A percentile compares a stretch with the other conserved stretches of the same genome.
Conservation (phyloP, 2,888 invertebrate species). For the Stomorhina lunata region DNA sequence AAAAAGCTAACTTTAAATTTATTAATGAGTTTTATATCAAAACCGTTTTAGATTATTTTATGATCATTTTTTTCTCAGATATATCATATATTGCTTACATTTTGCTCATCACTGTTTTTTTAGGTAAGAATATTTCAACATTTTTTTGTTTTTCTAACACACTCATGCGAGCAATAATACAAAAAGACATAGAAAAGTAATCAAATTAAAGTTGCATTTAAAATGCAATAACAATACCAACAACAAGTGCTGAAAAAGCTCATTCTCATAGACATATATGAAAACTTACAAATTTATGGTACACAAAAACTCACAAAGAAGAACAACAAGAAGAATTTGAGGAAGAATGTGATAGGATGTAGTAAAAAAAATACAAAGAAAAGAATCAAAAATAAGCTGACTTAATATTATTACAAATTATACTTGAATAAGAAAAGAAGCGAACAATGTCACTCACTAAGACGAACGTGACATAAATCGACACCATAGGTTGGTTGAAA, state of each 20-base stretch:
- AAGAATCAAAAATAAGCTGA: not conserved
- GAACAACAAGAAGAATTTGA: not conserved
- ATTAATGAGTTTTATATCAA: no score
- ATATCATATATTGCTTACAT: not conserved
- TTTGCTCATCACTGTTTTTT: not conserved
- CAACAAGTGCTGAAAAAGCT: not conserved
- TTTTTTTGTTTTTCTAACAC: not conserved
- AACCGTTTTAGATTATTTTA: no score
- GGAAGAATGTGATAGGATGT: no score
- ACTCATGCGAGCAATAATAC: not conserved
- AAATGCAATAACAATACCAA: conserved; percentile 32
- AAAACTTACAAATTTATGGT: not conserved
- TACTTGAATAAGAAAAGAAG: conserved; percentile 17
- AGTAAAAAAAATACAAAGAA: not conserved
- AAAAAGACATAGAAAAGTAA: conserved; percentile 47
- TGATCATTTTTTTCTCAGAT: no score
- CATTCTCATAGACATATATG: not conserved
- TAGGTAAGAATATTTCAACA: not conserved
- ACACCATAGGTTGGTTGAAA: no score
- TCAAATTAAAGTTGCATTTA: conserved; percentile 51
- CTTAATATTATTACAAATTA: not conserved
- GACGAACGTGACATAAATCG: no score
- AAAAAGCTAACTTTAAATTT: no score
- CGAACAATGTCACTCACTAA: not conserved
- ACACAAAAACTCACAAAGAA: not conserved